Evolutionary conservation across 2,888 invertebrate species (phyloP).

Genomic region (Drosophila austrosaltans): DNA sequence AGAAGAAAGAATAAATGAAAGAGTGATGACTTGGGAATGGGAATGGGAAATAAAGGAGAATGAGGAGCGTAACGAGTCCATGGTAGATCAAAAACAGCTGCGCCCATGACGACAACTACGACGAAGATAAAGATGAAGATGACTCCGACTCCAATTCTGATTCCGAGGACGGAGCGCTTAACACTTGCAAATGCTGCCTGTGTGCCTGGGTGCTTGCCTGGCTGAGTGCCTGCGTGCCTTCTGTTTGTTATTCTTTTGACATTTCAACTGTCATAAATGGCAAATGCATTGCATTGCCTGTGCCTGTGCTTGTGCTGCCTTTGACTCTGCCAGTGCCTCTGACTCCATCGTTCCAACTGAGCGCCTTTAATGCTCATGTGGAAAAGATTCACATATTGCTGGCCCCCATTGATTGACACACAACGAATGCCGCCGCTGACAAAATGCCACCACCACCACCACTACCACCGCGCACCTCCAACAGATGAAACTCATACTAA

Average conservation of each 20-base stretch:
- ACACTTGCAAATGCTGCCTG: conserved; percentile 65
- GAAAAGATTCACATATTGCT: conserved; percentile 70
- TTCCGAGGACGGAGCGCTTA: conserved; percentile 52
- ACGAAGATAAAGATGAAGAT: conserved; percentile 10
- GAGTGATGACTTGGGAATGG: conserved; percentile 1
- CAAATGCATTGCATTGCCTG: conserved; percentile 72
- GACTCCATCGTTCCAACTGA: conserved; percentile 56
- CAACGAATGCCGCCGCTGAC: conserved; percentile 62
- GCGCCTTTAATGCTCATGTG: conserved; percentile 73
- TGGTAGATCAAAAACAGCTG: conserved; percentile 76
- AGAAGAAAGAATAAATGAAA: conserved; percentile 3
- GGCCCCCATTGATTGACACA: conserved; percentile 65
- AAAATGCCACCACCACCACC: conserved; percentile 58
- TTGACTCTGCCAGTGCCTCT: conserved; percentile 5
- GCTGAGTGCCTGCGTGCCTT: conserved; percentile 34
- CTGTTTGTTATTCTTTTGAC: conserved; percentile 74
- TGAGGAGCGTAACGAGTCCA: conserved; percentile 54
- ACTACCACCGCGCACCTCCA: conserved; percentile 40
- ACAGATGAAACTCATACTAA: conserved; percentile 20
- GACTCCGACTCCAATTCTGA: conserved; percentile 18
- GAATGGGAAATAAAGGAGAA: background rate
- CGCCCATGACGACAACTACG: conserved; percentile 45
- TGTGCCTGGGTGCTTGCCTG: background rate
- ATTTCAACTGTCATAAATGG: conserved; percentile 81
- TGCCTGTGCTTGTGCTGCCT: conserved; percentile 3